Percentiles rank a stretch among this genome's conserved stretches.
These are phyloP conservation scores for Rhagonycha fulva DNA, from an alignment of 2,888 invertebrate genomes.

Conservation along the genomic window DNA sequence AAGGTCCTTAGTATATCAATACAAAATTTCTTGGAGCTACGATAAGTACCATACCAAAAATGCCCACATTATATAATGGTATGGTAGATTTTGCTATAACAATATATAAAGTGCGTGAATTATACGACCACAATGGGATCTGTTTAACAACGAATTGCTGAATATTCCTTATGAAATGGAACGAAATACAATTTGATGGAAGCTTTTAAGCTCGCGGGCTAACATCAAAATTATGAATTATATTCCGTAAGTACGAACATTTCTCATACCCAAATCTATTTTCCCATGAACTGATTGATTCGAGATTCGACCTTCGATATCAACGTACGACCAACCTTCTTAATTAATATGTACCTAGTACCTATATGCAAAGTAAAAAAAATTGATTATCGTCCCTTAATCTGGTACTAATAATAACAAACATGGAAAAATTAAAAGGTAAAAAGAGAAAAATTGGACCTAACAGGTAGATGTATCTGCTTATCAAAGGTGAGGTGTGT, in stretches of 20 bases:
- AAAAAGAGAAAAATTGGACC: constrained; percentile 1
- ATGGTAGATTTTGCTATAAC: constrained; percentile 16
- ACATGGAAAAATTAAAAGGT: background rate
- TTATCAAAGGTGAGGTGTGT: constrained; percentile 34
- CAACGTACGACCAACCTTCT: background rate
- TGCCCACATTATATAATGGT: constrained; percentile 13
- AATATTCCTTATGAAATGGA: background rate
- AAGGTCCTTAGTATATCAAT: constrained; percentile 15
- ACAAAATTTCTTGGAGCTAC: constrained; percentile 5
- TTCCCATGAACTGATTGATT: constrained; percentile 3
- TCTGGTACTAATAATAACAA: background rate
- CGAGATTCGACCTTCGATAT: background rate
- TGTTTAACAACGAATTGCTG: background rate
- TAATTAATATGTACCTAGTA: background rate
- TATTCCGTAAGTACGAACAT: background rate
- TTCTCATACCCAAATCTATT: background rate
- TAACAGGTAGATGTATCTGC: constrained; percentile 35
- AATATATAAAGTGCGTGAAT: constrained; percentile 10
- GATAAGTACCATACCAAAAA: background rate
- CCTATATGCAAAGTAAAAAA: background rate
- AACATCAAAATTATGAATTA: constrained; percentile 2
- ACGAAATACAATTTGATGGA: constrained; percentile 9
- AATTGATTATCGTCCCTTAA: background rate
- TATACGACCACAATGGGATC: background rate
- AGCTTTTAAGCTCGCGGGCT: constrained; percentile 8